Base-by-base conservation (phyloP, 2,888 invertebrate genomes). In the Mechanitis messenoides region DNA sequence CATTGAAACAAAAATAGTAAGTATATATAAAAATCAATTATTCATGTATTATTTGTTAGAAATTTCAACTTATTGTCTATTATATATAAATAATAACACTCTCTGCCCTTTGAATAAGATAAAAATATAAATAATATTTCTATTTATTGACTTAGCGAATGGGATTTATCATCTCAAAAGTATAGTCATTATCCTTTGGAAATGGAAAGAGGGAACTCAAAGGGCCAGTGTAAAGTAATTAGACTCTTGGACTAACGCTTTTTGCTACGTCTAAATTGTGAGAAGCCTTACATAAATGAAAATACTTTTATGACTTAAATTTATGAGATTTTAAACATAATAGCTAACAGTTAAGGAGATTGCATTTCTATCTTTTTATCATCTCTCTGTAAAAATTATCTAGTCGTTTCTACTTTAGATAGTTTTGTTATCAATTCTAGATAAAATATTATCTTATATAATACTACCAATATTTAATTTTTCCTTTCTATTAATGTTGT, bases 131-230 rank as follows among this genome's bases (percentile, higher is more conserved):
- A 55, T 63, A 45, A 42, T 53, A 59, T 45, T 50, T 33, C 46
- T 55, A 56, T 62, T 63, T 59, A 45, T 46, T 46, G 57, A 61
- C 38, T 45, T 46, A 42, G 47, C 59, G 58, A 62, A 62, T 60
- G 56, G 53, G 64, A 66, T 66, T 60, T 62, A 63, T 65, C 65
- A 61, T 61, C 56, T 56, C 59, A 42, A 46, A 60, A 47, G 58
- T 61, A 56, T 56, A 55, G 59, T 60, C 63, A 64, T 66, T 63
- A 65, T 65, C 61, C 63, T 53, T 57, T 55, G 31, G 53, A 63
- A 67, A 63, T 63, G 59, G 59, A 53, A 62, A 45, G 55, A 33
- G 3, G 42, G 47, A 50, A 28, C 58, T 63, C 64, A 65, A 65
- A 62, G 60, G 62, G 54, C 58, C 55, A 56, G 55, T 38, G 20